Evolutionary conservation across 1,140 invertebrate species (phyloP).

Genomic region (Tyrophagus putrescentiae): DNA sequence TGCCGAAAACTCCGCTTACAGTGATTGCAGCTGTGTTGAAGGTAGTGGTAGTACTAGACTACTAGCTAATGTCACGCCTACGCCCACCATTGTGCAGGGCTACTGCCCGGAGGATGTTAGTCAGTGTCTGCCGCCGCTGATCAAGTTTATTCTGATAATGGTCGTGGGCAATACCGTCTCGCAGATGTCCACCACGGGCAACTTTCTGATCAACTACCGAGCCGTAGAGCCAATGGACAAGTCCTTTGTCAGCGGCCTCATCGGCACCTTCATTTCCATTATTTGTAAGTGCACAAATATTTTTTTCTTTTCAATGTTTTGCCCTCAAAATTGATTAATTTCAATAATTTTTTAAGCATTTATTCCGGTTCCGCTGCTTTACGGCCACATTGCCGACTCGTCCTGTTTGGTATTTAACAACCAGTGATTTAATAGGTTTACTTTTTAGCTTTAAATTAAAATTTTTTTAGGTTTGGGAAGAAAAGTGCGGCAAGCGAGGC

Average conservation of each 20-base stretch:
- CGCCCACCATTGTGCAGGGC: slow-evolving; percentile 18
- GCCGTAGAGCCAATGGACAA: slow-evolving; percentile 30
- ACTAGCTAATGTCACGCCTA: not conserved
- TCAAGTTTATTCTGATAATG: not conserved
- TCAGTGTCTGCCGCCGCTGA: slow-evolving; percentile 1
- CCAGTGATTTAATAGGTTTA: no score
- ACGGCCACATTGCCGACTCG: slow-evolving; percentile 30
- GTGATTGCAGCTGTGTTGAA: not conserved
- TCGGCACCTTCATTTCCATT: slow-evolving; percentile 25
- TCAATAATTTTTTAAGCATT: slow-evolving; percentile 27
- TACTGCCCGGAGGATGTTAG: slow-evolving; percentile 24
- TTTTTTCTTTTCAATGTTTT: not conserved
- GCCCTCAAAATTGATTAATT: not conserved
- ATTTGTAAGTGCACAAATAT: slow-evolving; percentile 24
- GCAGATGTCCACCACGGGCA: not conserved
- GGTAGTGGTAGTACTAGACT: not conserved
- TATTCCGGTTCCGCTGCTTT: slow-evolving; percentile 33
- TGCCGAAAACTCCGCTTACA: not conserved
- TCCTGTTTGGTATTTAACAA: slow-evolving; percentile 31
- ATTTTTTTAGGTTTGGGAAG: no score
- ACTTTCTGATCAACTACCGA: no score
- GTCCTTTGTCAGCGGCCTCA: slow-evolving; percentile 29
- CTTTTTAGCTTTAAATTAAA: no score
- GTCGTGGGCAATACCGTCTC: not conserved
- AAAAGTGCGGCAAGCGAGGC: slow-evolving; percentile 29